These are phyloP conservation scores for Rhabditoides inermis DNA, from an alignment of 2,888 invertebrate genomes.

Conservation along the genomic window DNA sequence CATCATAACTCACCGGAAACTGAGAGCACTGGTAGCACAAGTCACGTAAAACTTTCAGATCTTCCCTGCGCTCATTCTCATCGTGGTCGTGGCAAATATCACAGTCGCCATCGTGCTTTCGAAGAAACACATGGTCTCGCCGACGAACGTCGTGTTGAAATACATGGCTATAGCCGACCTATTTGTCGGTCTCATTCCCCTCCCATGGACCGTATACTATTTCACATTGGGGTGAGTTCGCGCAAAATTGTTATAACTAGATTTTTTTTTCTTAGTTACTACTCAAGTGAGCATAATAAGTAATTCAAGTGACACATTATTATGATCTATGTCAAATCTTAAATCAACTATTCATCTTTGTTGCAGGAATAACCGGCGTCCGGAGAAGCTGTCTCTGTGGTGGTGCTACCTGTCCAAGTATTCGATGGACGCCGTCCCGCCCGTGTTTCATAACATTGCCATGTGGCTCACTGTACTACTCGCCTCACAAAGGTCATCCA, in stretches of 20 bases:
- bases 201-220: conserved; percentile 70
- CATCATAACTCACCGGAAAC: no score
- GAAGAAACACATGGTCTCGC: conserved; percentile 70
- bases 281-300: no score
- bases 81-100: conserved; percentile 82
- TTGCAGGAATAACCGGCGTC: conserved; percentile 32
- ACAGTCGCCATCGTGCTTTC: conserved; percentile 80
- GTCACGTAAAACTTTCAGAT: conserved; percentile 36
- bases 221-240: conserved; percentile 37
- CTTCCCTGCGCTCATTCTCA: conserved; percentile 68
- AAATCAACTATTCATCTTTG: no score
- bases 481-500: conserved; percentile 70
- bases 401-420: conserved; percentile 51
- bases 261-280: no score
- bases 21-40: no score
- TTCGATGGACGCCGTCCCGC: conserved; percentile 58
- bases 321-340: no score
- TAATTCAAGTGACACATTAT: no score
- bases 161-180: conserved; percentile 93
- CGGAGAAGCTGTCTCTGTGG: conserved; percentile 32
- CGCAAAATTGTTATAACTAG: no score
- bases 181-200: conserved; percentile 80
- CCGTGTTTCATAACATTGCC: conserved; percentile 80
- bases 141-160: conserved; percentile 48
- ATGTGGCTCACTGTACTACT: conserved; percentile 85